Conservation (phyloP, 2,797 vertebrate genomes). For the Ptychobarbus kaznakovi region DNA sequence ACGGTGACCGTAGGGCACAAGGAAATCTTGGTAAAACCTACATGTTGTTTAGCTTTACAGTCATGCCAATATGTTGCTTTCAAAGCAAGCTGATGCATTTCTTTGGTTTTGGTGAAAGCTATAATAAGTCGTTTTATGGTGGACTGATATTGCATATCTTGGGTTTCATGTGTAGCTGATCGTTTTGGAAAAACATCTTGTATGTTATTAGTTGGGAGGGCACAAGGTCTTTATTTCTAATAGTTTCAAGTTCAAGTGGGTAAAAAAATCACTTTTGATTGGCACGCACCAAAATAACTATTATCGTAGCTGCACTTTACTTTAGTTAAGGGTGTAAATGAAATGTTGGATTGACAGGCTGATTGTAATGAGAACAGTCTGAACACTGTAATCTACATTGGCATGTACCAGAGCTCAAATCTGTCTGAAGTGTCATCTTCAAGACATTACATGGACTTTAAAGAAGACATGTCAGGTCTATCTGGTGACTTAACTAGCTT, state of each 20-base stretch:
- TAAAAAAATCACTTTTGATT: background rate
- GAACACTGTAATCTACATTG: background rate
- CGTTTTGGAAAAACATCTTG: background rate
- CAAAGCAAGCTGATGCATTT: background rate
- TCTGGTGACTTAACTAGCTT: background rate
- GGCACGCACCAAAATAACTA: background rate
- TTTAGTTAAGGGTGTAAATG: background rate
- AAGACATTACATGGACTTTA: background rate
- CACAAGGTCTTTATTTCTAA: background rate
- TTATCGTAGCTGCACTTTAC: background rate
- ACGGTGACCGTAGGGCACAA: conserved; percentile 1
- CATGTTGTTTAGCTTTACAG: background rate
- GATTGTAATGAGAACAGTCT: conserved; percentile 11
- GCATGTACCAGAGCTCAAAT: background rate
- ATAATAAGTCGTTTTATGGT: background rate
- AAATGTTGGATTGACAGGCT: conserved; percentile 7
- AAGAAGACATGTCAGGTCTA: background rate
- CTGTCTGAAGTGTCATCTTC: background rate
- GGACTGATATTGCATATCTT: background rate
- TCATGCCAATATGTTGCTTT: background rate
- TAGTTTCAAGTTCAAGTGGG: background rate
- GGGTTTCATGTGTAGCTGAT: background rate
- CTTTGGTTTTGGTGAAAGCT: background rate
- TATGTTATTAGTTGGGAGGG: conserved; percentile 16
- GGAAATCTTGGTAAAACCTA: background rate